These are phyloP conservation scores for Lophura swinhoii DNA, from an alignment of 2,797 vertebrate species.

Conservation along the genomic window DNA sequence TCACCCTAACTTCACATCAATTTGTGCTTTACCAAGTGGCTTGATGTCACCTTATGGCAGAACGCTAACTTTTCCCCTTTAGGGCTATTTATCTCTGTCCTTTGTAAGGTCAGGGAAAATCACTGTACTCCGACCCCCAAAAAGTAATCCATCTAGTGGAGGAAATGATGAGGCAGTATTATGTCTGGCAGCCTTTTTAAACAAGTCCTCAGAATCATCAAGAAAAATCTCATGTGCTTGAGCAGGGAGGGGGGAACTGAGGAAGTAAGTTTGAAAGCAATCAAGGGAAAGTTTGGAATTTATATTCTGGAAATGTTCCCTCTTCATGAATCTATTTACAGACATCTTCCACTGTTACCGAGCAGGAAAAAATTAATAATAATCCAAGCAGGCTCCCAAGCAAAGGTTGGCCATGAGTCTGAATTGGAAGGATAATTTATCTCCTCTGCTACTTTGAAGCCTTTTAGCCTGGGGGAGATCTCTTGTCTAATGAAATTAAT, in stretches of 20 bases:
- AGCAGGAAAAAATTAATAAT: not conserved
- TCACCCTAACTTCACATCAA: constrained; percentile 64
- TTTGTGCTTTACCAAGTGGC: constrained; percentile 60
- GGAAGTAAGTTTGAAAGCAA: constrained; percentile 38
- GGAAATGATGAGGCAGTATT: constrained; percentile 56
- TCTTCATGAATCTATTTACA: constrained; percentile 56
- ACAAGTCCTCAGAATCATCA: constrained; percentile 35
- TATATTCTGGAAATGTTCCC: constrained; percentile 35
- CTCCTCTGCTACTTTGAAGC: constrained; percentile 55
- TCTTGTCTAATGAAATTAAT: constrained; percentile 70
- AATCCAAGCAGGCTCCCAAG: constrained; percentile 45
- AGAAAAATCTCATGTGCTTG: not conserved
- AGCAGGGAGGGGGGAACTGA: not conserved
- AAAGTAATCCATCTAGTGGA: constrained; percentile 46
- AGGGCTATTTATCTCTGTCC: constrained; percentile 58
- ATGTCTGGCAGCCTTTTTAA: constrained; percentile 46
- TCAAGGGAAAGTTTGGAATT: constrained; percentile 18
- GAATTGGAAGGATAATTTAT: constrained; percentile 69
- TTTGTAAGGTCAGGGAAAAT: constrained; percentile 66
- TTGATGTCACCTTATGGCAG: constrained; percentile 52
- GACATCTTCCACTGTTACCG: not conserved
- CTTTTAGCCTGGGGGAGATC: constrained; percentile 53
- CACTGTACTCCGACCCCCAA: not conserved
- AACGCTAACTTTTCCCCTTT: constrained; percentile 52
- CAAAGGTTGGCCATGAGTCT: constrained; percentile 38